These are phyloP conservation scores for Matsumyia berberina DNA, from an alignment of 2,888 invertebrate species.

Conservation along the genomic window DNA sequence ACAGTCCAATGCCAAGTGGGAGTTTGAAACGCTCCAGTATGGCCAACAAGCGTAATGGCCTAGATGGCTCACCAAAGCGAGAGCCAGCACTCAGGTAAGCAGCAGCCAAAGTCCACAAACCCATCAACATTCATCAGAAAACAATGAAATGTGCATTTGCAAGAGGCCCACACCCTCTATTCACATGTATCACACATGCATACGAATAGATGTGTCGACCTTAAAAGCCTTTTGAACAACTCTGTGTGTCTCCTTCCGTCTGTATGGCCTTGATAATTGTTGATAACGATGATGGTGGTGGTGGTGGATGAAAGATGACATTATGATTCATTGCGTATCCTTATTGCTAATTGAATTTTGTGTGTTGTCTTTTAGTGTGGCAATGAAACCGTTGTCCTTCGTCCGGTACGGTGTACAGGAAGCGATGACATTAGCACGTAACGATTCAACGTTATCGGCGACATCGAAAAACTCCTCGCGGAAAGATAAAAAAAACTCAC, in stretches of 20 bases:
- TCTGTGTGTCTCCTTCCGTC: neutral
- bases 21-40: conserved; percentile 82
- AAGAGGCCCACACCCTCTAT: conserved; percentile 10
- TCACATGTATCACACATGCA: neutral
- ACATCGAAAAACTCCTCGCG: conserved; percentile 84
- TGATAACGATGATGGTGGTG: neutral
- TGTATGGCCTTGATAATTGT: neutral
- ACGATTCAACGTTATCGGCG: conserved; percentile 87
- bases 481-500: conserved; percentile 85
- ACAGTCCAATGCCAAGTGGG: conserved; percentile 84
- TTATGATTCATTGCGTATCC: conserved; percentile 19
- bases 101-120: conserved; percentile 8
- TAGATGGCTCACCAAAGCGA: conserved; percentile 83
- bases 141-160: conserved; percentile 25
- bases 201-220: neutral
- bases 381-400: conserved; percentile 87
- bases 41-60: conserved; percentile 82
- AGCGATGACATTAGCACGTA: conserved; percentile 84
- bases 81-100: conserved; percentile 83
- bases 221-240: conserved; percentile 13
- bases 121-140: conserved; percentile 26
- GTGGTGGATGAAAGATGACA: neutral
- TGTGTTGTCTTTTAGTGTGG: conserved; percentile 83
- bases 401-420: conserved; percentile 84
- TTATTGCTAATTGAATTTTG: conserved; percentile 44